Evolutionary conservation across 2,888 invertebrate species (phyloP).

Genomic region (Unio pictorum): DNA sequence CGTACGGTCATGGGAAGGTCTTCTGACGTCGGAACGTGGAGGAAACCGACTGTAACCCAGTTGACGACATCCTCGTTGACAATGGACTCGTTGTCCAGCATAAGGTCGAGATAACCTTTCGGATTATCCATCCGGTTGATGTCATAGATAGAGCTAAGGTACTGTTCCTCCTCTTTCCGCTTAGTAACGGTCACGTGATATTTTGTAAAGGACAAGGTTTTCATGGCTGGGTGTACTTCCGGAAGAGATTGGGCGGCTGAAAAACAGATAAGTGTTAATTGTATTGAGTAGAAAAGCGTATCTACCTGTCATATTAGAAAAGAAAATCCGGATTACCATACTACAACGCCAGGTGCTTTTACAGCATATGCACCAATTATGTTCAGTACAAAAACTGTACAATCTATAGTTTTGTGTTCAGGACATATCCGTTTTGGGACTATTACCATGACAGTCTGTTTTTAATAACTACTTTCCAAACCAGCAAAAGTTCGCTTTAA

Average conservation of each 20-base stretch:
- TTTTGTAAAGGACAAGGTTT: constrained; percentile 24
- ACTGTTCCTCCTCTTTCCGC: constrained; percentile 24
- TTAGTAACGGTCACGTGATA: constrained; percentile 28
- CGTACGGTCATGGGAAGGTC: constrained; percentile 50
- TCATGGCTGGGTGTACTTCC: constrained; percentile 16
- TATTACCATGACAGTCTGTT: too few species aligned
- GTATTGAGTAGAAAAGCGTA: too few species aligned
- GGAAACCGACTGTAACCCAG: constrained; percentile 48
- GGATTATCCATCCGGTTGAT: constrained; percentile 31
- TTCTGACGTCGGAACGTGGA: constrained; percentile 50
- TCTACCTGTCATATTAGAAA: too few species aligned
- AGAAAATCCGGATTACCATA: too few species aligned
- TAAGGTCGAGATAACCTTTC: constrained; percentile 26
- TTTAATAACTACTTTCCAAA: too few species aligned
- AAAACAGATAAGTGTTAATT: too few species aligned
- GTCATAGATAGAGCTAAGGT: constrained; percentile 24
- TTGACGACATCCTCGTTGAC: constrained; percentile 45
- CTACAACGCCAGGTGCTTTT: too few species aligned
- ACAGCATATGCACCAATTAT: too few species aligned
- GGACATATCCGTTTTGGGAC: too few species aligned
- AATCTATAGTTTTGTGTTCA: too few species aligned
- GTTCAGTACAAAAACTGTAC: too few species aligned
- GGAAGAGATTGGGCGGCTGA: constrained; percentile 20
- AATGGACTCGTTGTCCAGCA: constrained; percentile 38
- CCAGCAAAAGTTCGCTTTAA: too few species aligned